phyloP scores from a whole-genome alignment of 2,797 vertebrate species.

The Kryptopterus vitreolus region DNA sequence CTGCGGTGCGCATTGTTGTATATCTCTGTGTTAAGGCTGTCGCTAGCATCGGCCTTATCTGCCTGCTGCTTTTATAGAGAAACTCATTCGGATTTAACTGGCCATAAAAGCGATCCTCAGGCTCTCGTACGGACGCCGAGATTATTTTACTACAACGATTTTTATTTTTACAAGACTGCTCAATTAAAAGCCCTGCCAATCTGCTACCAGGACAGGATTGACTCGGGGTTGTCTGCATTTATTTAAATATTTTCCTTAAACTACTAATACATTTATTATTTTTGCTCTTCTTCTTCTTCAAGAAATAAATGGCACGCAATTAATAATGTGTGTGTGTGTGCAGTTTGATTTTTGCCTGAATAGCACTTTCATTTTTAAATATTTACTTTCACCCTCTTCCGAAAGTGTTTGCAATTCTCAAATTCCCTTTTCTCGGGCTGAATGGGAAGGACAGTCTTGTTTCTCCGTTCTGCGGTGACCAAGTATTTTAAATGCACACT shows the following conservation, averaged over 20 bases:
- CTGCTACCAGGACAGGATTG: neutral
- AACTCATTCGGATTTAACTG: slow-evolving; percentile 59
- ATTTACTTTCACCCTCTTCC: neutral
- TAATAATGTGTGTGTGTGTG: neutral
- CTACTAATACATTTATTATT: too few relatives aligned
- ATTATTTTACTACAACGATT: slow-evolving; percentile 53
- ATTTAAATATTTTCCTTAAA: neutral
- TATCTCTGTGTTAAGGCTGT: slow-evolving; percentile 50
- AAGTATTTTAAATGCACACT: neutral
- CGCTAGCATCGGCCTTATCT: slow-evolving; percentile 62
- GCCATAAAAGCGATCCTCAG: slow-evolving; percentile 56
- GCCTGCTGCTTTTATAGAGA: slow-evolving; percentile 58
- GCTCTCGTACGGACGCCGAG: slow-evolving; percentile 38
- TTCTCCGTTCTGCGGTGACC: neutral
- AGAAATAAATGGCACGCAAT: neutral
- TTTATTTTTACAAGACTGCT: slow-evolving; percentile 6
- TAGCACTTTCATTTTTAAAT: neutral
- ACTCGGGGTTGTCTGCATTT: too few relatives aligned
- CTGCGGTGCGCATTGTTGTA: slow-evolving; percentile 53
- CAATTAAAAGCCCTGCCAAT: neutral
- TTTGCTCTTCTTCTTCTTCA: too few relatives aligned
- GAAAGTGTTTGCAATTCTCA: too few relatives aligned
- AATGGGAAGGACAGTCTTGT: neutral
- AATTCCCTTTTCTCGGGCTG: neutral
- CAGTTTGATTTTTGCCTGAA: neutral